Percentiles rank a stretch among this genome's conserved stretches.
These are phyloP conservation scores for Holothuria leucospilota DNA, from an alignment of 53 echinoderm and acorn worm species.

Conservation along the genomic window DNA sequence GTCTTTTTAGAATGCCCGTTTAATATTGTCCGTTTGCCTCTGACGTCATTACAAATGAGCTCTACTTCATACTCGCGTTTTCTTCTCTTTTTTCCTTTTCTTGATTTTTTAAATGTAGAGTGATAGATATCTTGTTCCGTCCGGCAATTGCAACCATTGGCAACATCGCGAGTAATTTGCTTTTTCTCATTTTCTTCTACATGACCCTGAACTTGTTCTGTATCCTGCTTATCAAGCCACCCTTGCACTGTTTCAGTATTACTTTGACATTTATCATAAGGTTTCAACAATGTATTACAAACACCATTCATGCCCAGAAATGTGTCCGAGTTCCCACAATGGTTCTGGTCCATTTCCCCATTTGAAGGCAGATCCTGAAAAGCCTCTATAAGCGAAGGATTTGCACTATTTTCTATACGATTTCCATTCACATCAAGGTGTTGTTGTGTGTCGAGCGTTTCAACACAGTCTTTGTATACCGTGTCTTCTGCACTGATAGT, in stretches of 20 bases:
- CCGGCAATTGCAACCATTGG: neutral
- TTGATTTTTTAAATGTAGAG: neutral
- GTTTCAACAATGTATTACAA: neutral
- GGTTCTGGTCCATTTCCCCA: too few species aligned
- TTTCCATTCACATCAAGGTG: slow-evolving; percentile 12
- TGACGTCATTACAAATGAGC: neutral
- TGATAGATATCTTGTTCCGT: neutral
- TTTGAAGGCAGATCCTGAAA: neutral
- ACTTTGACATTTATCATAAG: slow-evolving; percentile 6
- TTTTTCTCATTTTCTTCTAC: too few species aligned
- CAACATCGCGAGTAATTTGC: too few species aligned
- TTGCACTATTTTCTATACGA: neutral
- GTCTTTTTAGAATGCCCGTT: slow-evolving; percentile 28
- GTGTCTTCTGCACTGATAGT: neutral
- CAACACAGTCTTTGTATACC: neutral
- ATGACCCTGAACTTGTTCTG: too few species aligned
- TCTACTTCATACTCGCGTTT: slow-evolving; percentile 23
- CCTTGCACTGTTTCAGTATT: slow-evolving; percentile 13
- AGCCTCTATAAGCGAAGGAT: neutral
- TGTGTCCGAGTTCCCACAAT: too few species aligned
- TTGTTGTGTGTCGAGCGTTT: neutral
- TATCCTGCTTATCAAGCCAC: slow-evolving; percentile 15
- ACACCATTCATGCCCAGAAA: neutral
- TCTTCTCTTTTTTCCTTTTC: neutral
- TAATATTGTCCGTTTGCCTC: slow-evolving; percentile 4